A percentile compares a stretch with the other conserved stretches of the same genome.
phyloP scores from a whole-genome alignment of 1,140 invertebrate species.

The Trichogramma pretiosum region DNA sequence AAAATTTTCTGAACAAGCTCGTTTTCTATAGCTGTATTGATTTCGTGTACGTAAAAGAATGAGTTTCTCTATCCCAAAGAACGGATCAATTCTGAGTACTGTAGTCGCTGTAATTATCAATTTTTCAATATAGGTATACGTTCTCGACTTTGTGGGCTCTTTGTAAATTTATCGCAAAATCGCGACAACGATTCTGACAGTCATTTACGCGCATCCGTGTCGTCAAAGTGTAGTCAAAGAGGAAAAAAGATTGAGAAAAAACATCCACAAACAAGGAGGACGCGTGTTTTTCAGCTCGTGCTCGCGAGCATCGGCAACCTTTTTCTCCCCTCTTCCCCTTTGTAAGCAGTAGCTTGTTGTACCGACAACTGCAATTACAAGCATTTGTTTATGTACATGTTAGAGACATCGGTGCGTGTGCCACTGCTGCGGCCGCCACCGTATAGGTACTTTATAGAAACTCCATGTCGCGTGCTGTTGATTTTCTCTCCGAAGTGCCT shows the following conservation, averaged over 20 bases:
- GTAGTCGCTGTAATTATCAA: conserved; percentile 12
- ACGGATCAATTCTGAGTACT: too few species aligned
- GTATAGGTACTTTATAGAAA: too few species aligned
- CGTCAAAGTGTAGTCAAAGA: conserved; percentile 7
- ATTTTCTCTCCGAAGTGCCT: too few species aligned
- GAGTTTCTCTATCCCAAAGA: too few species aligned
- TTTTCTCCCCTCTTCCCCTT: too few species aligned
- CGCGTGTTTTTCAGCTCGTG: not conserved
- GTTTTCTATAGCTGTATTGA: too few species aligned
- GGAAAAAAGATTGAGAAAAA: not conserved
- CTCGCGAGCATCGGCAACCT: not conserved
- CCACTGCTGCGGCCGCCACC: too few species aligned
- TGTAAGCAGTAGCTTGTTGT: too few species aligned
- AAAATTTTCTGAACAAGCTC: too few species aligned
- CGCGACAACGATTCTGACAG: conserved; percentile 9
- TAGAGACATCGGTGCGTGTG: not conserved
- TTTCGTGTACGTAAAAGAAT: too few species aligned
- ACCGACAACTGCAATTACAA: conserved; percentile 15
- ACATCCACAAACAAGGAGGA: not conserved
- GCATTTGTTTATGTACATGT: not conserved
- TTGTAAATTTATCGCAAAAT: conserved; percentile 15
- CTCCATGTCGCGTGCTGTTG: too few species aligned
- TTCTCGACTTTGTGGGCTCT: too few species aligned
- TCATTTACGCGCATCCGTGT: conserved; percentile 3
- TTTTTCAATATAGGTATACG: not conserved